Base-by-base conservation (phyloP, 2,113 vertebrate genomes). In the Empidonax alnorum region DNA sequence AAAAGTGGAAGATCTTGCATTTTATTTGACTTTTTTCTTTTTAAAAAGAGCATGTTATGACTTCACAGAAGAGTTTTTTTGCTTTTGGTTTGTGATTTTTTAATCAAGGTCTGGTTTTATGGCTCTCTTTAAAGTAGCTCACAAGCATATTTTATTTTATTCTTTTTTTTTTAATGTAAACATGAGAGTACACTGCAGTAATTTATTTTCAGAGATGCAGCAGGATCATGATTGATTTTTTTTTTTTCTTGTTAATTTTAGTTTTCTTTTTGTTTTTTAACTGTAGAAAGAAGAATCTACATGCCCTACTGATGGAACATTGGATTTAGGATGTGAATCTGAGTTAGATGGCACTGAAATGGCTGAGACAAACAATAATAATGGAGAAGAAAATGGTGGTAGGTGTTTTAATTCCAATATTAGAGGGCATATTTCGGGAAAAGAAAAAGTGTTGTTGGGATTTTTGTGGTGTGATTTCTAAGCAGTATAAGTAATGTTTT, bases 281-380 rank as follows among this genome's bases (percentile, higher is more conserved):
- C 83, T 89, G 22, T 78, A 98, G 98, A 98, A 98, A 97, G 98
- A 98, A 97, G 98, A 98, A 96, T 98, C 98, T 44, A 92, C 98
- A 79, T 98, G 98, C 96, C 96, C 97, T 78, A 88, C 94, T 93
- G 98, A 98, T 90, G 98, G 97, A 96, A 97, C 98, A 20, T 84
- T 98, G 97, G 98, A 98, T 98, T 97, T 98, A 97, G 98, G 98
- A 97, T 98, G 98, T 96, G 98, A 98, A 89, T 97, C 98, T 87
- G 98, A 98, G 89, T 95, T 98, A 97, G 98, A 98, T 97, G 97
- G 98, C 89, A 85, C 97, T 93, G 98, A 98, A 94, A 98, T 98
- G 98, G 98, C 98, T 31, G 98, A 98, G 93, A 97, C 97, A 96
- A 98, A 97, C 93, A 97, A 90, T 95, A 97, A 96, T 95, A 97